Conservation (phyloP, 2,888 invertebrate species). For the Limnephilus marmoratus region DNA sequence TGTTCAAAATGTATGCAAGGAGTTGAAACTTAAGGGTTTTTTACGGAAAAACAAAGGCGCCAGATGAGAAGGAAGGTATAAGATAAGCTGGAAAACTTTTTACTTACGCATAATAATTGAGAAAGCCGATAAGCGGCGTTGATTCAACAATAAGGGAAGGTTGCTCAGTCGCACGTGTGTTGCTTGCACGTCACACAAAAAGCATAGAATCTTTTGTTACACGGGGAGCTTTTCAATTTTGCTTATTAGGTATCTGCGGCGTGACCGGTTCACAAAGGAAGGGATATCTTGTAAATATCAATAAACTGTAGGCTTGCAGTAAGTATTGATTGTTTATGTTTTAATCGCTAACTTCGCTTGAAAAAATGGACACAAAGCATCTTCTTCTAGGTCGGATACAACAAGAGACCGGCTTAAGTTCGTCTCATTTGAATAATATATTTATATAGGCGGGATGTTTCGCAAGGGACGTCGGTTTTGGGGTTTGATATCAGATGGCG, state of each 20-base stretch:
- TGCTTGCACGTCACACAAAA: no score
- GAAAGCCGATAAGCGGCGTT: conserved; percentile 57
- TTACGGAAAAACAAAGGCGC: conserved; percentile 48
- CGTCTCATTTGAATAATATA: conserved; percentile 64
- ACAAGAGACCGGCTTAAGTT: conserved; percentile 43
- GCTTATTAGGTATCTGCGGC: background rate
- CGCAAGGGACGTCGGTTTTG: conserved; percentile 47
- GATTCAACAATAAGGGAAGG: conserved; percentile 52
- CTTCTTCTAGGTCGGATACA: background rate
- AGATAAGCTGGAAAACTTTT: conserved; percentile 54
- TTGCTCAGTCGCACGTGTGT: background rate
- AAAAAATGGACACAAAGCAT: background rate
- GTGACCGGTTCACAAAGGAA: no score
- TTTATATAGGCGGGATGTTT: conserved; percentile 52
- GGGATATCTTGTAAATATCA: background rate
- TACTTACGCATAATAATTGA: conserved; percentile 60
- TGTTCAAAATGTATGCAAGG: conserved; percentile 48
- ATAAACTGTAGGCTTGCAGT: background rate
- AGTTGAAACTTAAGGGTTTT: conserved; percentile 33
- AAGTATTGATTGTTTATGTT: background rate
- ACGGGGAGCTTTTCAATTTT: background rate
- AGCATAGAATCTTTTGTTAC: background rate
- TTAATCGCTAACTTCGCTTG: background rate
- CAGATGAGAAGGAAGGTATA: conserved; percentile 35
- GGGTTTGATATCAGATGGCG: conserved; percentile 55